These are phyloP conservation scores for Drosophila serrata DNA, from an alignment of 1,140 invertebrate species.

Conservation along the genomic window DNA sequence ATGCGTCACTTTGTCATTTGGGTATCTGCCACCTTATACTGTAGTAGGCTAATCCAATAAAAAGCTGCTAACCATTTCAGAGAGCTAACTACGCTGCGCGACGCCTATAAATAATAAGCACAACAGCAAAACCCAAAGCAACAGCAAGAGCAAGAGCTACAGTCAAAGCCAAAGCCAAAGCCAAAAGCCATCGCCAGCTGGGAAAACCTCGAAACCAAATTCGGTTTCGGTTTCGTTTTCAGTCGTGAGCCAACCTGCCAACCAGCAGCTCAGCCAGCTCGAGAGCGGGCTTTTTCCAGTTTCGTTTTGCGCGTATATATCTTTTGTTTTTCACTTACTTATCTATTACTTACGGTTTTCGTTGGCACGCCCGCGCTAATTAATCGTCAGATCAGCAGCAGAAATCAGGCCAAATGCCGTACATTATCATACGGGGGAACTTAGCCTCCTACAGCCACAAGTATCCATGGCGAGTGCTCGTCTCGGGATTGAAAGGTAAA, in stretches of 20 bases:
- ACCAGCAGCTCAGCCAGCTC: conserved; percentile 52
- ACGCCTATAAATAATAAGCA: conserved; percentile 65
- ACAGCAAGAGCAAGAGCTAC: conserved; percentile 20
- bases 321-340: conserved; percentile 42
- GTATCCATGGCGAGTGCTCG: conserved; percentile 93
- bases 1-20: conserved; percentile 49
- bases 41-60: conserved; percentile 74
- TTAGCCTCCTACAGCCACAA: conserved; percentile 93
- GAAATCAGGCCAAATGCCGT: conserved; percentile 89
- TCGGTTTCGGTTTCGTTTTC: conserved; percentile 48
- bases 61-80: conserved; percentile 72
- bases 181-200: conserved; percentile 38
- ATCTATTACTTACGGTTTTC: conserved; percentile 21
- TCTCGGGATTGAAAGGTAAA: conserved; percentile 93
- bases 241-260: conserved; percentile 68
- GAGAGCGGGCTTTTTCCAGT: conserved; percentile 31
- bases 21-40: conserved; percentile 50
- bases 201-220: conserved; percentile 66
- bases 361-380: conserved; percentile 65
- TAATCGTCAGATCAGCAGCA: conserved; percentile 35
- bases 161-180: conserved; percentile 31
- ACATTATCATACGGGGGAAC: conserved; percentile 94
- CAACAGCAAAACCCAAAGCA: conserved; percentile 41
- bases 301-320: conserved; percentile 28
- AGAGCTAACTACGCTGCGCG: conserved; percentile 44